Evolutionary conservation across 2,113 vertebrate genomes (phyloP).

Genomic region (Saiga tatarica): DNA sequence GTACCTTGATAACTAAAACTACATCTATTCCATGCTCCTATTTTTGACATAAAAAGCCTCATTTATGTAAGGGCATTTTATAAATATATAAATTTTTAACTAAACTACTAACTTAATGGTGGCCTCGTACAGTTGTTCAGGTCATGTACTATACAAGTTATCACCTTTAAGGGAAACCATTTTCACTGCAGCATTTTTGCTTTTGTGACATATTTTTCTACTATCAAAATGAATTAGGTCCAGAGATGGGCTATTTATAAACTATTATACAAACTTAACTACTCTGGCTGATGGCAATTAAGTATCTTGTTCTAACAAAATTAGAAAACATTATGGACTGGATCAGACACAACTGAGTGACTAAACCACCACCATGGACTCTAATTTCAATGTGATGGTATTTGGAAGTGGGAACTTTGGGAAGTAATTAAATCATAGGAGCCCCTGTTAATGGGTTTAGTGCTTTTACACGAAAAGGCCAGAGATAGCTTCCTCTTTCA

Average conservation of each 20-base stretch:
- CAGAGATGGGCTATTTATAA: background rate
- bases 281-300: background rate
- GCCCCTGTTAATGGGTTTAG: background rate
- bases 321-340: background rate
- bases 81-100: background rate
- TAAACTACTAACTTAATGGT: background rate
- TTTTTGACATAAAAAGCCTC: background rate
- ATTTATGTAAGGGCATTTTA: background rate
- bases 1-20: background rate
- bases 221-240: background rate
- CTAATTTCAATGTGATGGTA: background rate
- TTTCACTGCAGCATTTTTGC: background rate
- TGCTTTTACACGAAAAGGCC: background rate
- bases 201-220: background rate
- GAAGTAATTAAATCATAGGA: background rate
- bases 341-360: background rate
- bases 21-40: background rate
- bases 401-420: background rate
- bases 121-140: background rate
- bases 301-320: background rate
- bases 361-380: background rate
- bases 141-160: background rate
- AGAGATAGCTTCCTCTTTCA: background rate
- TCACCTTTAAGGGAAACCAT: background rate
- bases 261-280: background rate